phyloP scores from a whole-genome alignment of 2,888 invertebrate species.

The Geophilus truncorum region DNA sequence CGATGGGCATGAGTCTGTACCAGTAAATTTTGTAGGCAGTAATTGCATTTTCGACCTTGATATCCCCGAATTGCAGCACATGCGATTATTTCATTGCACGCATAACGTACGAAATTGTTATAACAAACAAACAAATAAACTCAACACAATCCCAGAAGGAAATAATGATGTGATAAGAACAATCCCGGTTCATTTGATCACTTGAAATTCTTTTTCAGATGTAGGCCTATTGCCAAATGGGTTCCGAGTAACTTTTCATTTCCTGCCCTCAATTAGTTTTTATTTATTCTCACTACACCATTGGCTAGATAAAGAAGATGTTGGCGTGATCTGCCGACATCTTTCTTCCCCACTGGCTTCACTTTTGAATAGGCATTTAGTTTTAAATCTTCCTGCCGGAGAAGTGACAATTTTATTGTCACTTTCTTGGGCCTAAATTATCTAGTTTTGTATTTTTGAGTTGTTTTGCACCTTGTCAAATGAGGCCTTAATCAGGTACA shows the following conservation, averaged over 20 bases:
- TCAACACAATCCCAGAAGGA: background rate
- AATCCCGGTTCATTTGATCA: background rate
- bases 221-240: background rate
- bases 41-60: background rate
- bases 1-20: background rate
- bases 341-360: background rate
- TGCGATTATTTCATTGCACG: too few species aligned
- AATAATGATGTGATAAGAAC: background rate
- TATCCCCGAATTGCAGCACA: too few species aligned
- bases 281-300: background rate
- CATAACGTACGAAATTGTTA: background rate
- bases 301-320: background rate
- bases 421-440: background rate
- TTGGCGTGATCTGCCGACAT: constrained; percentile 8
- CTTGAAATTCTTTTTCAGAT: background rate
- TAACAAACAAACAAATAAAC: background rate
- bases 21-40: background rate
- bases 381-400: background rate
- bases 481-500: background rate
- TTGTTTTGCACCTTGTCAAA: background rate
- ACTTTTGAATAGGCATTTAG: background rate
- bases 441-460: background rate
- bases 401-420: background rate
- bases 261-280: background rate
- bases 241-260: background rate